These are phyloP conservation scores for Pipa parva DNA, from an alignment of 2,113 vertebrate genomes.

Conservation along the genomic window DNA sequence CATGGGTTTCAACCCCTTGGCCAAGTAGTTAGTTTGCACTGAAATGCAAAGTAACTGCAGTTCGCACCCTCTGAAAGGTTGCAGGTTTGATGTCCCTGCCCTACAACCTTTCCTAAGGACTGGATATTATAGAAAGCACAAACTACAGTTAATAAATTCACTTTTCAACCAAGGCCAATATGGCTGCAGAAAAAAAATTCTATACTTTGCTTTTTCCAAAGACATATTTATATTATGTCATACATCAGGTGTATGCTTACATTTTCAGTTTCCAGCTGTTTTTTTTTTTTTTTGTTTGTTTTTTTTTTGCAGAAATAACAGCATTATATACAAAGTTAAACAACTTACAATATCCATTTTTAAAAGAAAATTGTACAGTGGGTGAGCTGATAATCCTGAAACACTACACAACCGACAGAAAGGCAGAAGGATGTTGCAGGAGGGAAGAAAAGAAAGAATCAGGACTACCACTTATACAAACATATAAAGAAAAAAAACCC, in stretches of 20 bases:
- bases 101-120: neutral
- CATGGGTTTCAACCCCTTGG: no score
- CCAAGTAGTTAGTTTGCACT: no score
- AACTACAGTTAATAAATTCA: neutral
- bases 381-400: slow-evolving; percentile 65
- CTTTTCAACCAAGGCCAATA: slow-evolving; percentile 16
- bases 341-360: slow-evolving; percentile 56
- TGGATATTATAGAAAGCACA: neutral
- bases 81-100: no score
- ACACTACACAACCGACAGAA: slow-evolving; percentile 47
- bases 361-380: slow-evolving; percentile 53
- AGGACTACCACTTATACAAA: slow-evolving; percentile 58
- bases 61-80: neutral
- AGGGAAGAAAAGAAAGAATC: slow-evolving; percentile 56
- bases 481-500: slow-evolving; percentile 65
- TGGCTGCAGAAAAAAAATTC: slow-evolving; percentile 17
- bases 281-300: no score
- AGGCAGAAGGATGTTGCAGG: slow-evolving; percentile 46
- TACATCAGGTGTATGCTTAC: slow-evolving; percentile 26
- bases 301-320: slow-evolving; percentile 65
- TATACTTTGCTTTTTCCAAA: neutral
- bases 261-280: slow-evolving; percentile 46
- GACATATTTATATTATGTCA: slow-evolving; percentile 25
- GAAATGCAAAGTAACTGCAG: no score
- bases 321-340: slow-evolving; percentile 56